A percentile compares a stretch with the other conserved stretches of the same genome.
These are phyloP conservation scores for Heliconius aoede DNA, from an alignment of 2,888 invertebrate genomes.

Conservation along the genomic window DNA sequence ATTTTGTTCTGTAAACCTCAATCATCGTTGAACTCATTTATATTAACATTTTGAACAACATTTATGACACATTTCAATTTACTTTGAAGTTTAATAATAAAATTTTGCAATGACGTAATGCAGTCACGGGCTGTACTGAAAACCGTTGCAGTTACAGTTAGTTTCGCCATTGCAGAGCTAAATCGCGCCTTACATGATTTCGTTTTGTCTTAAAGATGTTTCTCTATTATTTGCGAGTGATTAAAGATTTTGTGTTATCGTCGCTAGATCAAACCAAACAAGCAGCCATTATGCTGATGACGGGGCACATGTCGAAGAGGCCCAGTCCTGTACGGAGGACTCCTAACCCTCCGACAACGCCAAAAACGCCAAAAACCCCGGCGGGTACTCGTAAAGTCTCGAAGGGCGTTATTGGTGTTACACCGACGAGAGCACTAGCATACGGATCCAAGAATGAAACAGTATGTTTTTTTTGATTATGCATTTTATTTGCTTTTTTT, in stretches of 20 bases:
- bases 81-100: neutral
- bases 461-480: slow-evolving; percentile 13
- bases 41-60: too few species aligned
- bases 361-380: neutral
- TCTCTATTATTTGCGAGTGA: slow-evolving; percentile 1
- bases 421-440: slow-evolving; percentile 30
- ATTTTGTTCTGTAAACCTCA: neutral
- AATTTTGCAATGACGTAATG: slow-evolving; percentile 10
- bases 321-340: slow-evolving; percentile 16
- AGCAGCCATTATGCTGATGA: slow-evolving; percentile 76
- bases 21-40: neutral
- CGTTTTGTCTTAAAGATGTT: slow-evolving; percentile 19
- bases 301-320: slow-evolving; percentile 62
- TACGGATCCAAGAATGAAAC: slow-evolving; percentile 25
- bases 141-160: slow-evolving; percentile 1
- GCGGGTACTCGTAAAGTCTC: neutral
- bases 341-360: neutral
- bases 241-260: slow-evolving; percentile 34
- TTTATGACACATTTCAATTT: neutral
- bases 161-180: neutral
- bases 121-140: neutral
- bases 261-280: slow-evolving; percentile 74
- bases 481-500: neutral
- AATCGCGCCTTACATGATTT: neutral
- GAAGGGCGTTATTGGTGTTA: slow-evolving; percentile 24